phyloP scores from a whole-genome alignment of 1,140 invertebrate genomes.

The Penaeus indicus region DNA sequence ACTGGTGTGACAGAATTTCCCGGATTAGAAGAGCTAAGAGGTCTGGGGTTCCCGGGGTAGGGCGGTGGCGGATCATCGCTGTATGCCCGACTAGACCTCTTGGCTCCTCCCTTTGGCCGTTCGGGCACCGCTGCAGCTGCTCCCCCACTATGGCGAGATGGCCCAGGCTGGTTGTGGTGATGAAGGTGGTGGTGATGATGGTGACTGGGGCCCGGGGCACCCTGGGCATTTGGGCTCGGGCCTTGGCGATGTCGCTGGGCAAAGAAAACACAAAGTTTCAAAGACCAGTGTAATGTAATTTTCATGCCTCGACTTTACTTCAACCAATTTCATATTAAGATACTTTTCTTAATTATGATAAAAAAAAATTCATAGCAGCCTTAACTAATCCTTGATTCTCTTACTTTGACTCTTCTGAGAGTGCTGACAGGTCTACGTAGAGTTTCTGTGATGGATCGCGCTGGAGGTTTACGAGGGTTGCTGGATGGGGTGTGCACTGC shows the following conservation, averaged over 20 bases:
- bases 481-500: constrained; percentile 98
- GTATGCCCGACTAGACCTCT: constrained; percentile 63
- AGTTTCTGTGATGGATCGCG: constrained; percentile 87
- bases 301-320: not conserved
- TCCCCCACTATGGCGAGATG: constrained; percentile 30
- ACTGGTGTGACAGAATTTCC: constrained; percentile 33
- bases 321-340: not conserved
- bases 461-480: constrained; percentile 93
- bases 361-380: no score
- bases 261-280: constrained; percentile 57
- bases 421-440: constrained; percentile 90
- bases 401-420: constrained; percentile 71
- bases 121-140: constrained; percentile 53
- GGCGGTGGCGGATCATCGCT: constrained; percentile 66
- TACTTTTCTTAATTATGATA: not conserved
- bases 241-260: constrained; percentile 58
- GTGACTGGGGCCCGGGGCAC: constrained; percentile 36
- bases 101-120: constrained; percentile 53
- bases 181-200: constrained; percentile 51
- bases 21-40: constrained; percentile 51
- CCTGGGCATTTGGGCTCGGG: constrained; percentile 34
- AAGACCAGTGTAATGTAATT: not conserved
- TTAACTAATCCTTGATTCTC: not conserved
- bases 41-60: constrained; percentile 71
- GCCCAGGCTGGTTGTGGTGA: constrained; percentile 39